Percentiles rank a stretch among this genome's conserved stretches.
Evolutionary conservation across 2,113 vertebrate genomes (phyloP).

Genomic region (Chunga burmeisteri): DNA sequence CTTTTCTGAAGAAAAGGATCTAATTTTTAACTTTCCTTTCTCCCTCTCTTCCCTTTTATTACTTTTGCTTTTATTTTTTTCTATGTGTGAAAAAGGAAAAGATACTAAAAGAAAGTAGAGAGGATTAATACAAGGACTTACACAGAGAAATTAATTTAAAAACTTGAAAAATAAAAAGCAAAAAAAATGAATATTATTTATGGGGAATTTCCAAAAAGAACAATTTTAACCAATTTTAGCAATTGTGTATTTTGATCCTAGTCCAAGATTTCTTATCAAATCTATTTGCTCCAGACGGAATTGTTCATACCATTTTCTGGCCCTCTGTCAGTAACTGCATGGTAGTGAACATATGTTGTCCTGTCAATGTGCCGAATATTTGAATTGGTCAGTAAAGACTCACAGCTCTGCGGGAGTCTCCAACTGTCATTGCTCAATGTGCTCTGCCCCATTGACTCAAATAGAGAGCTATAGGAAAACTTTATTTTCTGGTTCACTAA

Average conservation of each 20-base stretch:
- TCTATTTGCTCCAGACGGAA: neutral
- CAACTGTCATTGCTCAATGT: neutral
- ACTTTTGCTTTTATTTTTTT: neutral
- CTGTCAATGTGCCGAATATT: neutral
- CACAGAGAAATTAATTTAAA: neutral
- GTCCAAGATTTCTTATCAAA: neutral
- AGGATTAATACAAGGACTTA: neutral
- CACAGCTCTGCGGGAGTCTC: neutral
- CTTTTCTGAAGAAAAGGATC: neutral
- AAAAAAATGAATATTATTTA: neutral
- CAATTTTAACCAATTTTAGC: neutral
- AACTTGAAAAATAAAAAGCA: neutral
- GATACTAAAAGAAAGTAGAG: neutral
- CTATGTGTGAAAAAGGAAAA: neutral
- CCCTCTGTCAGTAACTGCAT: neutral
- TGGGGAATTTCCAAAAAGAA: neutral
- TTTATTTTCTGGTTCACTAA: neutral
- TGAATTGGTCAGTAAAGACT: neutral
- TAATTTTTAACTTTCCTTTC: neutral
- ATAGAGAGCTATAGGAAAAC: neutral
- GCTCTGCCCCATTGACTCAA: neutral
- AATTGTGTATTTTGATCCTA: neutral
- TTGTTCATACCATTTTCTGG: neutral
- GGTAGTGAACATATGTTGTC: neutral
- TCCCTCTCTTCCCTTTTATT: neutral